Conservation (phyloP, 2,113 vertebrate genomes). For the Accipiter cooperii region DNA sequence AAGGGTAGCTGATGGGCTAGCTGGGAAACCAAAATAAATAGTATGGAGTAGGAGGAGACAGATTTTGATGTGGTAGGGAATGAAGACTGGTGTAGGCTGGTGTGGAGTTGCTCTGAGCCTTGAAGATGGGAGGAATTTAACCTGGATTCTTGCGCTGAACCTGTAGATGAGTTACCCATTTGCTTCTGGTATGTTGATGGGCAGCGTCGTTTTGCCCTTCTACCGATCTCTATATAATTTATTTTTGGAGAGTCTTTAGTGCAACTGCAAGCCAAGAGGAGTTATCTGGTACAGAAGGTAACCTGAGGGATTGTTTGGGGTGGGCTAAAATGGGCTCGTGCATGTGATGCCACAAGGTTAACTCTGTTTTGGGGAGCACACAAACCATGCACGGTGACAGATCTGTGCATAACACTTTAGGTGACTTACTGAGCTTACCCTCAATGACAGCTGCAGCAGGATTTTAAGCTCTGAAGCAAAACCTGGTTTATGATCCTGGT, state of each 20-base stretch:
- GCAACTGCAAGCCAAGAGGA: no score
- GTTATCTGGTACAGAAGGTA: not conserved
- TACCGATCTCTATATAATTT: fast-evolving
- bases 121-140: not conserved
- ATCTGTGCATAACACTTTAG: fast-evolving
- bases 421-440: not conserved
- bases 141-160: fast-evolving
- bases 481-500: not conserved
- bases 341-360: fast-evolving
- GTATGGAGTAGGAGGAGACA: not conserved
- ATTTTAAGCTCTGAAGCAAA: not conserved
- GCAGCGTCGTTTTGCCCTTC: not conserved
- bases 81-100: not conserved
- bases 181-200: not conserved
- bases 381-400: fast-evolving
- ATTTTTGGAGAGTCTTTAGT: not conserved
- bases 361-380: not conserved
- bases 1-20: not conserved
- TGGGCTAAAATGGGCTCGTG: fast-evolving
- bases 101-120: not conserved
- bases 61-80: not conserved
- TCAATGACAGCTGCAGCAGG: not conserved
- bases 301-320: not conserved
- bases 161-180: not conserved
- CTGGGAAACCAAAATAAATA: not conserved